Base-by-base conservation (phyloP, 2,888 invertebrate genomes). In the Sesia apiformis region DNA sequence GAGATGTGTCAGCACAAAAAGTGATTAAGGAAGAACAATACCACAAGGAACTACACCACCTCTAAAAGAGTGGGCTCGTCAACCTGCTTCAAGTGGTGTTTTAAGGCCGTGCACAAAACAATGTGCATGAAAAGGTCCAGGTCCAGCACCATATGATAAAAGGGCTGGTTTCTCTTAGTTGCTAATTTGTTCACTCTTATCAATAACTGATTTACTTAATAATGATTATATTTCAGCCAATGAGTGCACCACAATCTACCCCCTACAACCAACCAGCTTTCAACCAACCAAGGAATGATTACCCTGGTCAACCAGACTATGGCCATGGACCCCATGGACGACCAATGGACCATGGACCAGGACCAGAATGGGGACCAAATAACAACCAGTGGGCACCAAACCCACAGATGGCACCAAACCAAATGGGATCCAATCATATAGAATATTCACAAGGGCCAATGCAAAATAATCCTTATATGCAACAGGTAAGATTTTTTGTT, bases 261-360 rank as follows among this genome's bases (percentile, higher is more conserved):
- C 57, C 55, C 5, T 78, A 65, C 55, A 69, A 77, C 6, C 59
- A 64, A 41, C 62, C 66, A 5, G 63, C 56, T 39, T 76, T 67
- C 23, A 50, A 52, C 55, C 66, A 68, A 41, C 58, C 62, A 6
- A 63, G 68, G 51, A 70, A 68, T 63, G 72, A 73, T 5, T 74
- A 69, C 55, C 60, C 66, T 0, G 4, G 46, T 46, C 46, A n/a
- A 8, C 49, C 49, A 0, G 39, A 38, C 23, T 50, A 50, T 39
- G 66, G 63, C 38, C 51, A 50, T 52, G 23, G 54, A 56, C 3
- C 54, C 54, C 51, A 51, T 40, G 39, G 51, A 52, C 65, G 66
- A 58, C 55, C 61, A 23, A 23, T 23, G 2, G 23, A 23, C 23
- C 71, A 69, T 49, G 55, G 52, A 39, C 58, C 63, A 6, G 60